Evolutionary conservation across 2,797 vertebrate genomes (phyloP), one percentile per base, ranked within the genome.

Genomic region (Lates japonicus): DNA sequence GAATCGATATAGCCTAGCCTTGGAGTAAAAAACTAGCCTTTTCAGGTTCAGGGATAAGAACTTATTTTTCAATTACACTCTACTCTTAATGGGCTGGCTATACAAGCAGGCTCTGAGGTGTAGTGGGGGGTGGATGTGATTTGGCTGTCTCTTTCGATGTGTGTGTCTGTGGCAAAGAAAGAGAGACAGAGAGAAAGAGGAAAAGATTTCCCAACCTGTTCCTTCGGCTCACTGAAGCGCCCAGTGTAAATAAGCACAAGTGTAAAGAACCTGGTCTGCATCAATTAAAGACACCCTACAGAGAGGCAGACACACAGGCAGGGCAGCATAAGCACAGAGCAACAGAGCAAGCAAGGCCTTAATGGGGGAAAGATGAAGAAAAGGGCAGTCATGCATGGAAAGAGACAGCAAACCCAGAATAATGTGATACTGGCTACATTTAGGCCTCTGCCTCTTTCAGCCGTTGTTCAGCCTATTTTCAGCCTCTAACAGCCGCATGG

Each of bases 61-160:
- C 74, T 42, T 81, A 81, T 81, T 90, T 92, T 91, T 90, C 83
- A 92, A 76, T 92, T 88, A 88, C 68, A 81, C 68, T 79, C 31
- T 8, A 37, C 48, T 78, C 62, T 79, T 89, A 91, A 90, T 87
- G 76, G 82, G 65, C 63, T 39, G 42, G 67, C 52, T 54, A 59
- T 46, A 80, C 65, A 78, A 74, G 49, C 80, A 69, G 80, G 46
- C 75, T 87, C 59, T 67, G 58, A 68, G 49, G 83, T 48, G 25
- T 86, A 87, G 87, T n/a, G 31, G 71, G 83, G 16, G 63, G 25
- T 63, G 52, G 49, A 59, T 82, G 78, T 79, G 78, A 82, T 84
- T 80, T 71, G 68, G 58, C 55, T 70, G 64, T 75, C 41, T 80
- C 72, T 65, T 73, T 78, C n/a, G 33, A 54, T 70, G 71, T 73